Base-by-base conservation (phyloP, 1,140 invertebrate species). In the Linepithema humile region DNA sequence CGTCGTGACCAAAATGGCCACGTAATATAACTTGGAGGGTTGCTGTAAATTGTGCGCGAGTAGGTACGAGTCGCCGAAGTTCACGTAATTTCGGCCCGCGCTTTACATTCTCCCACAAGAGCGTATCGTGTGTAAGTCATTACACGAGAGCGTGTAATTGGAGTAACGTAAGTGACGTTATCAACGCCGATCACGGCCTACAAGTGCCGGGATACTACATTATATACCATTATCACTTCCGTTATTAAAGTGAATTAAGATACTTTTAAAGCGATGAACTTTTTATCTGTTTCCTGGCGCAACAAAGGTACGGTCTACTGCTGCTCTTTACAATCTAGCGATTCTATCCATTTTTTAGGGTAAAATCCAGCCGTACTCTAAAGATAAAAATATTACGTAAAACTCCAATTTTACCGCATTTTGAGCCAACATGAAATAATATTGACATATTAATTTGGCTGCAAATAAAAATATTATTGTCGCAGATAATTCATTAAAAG, bases 1-100 rank as follows among this genome's bases (percentile, higher is more conserved):
- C 85, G 85, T 86, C 70, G 84, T 84, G 86, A 82, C 82, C 86
- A 88, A 88, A 88, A 85, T 88, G 85, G 86, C 82, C 85, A 80
- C 73, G 82, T 84, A 80, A 84, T 86, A 84, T 83, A 86, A 86
- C 82, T 83, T 74, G 35, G 57, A 38, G 82, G 80, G 73, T 84
- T 62, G 64, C 57, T 73, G 65, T 84, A 83, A 87, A 87, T 86
- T 82, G 75, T 67, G 65, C 83, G 65, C 82, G 65, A 77, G 69
- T 73, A 72, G 70, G 62, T 67, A 59, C 32, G 10, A 15, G 64
- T 77, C 67, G 62, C 69, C 60, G 53, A 85, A 85, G 55, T 85
- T 83, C 65, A 59, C 70, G 69, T 83, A 67, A 70, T 80, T 80
- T 80, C 75, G 64, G 75, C 38, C 64, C 75, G 20, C 50, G 82